phyloP scores from a whole-genome alignment of 2,113 vertebrate species.

The Pycnonotus jocosus region DNA sequence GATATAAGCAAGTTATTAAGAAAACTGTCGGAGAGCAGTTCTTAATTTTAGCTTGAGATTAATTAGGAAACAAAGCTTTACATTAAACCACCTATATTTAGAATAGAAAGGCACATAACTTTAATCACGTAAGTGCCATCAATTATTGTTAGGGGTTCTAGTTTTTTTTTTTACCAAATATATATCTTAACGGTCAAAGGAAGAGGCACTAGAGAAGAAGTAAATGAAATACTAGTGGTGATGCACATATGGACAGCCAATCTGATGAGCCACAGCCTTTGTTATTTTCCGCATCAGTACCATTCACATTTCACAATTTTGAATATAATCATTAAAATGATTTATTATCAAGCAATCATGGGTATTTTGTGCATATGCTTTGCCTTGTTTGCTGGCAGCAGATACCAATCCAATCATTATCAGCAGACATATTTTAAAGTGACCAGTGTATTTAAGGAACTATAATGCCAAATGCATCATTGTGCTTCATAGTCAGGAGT shows the following conservation, averaged over 20 bases:
- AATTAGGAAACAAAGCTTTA: background rate
- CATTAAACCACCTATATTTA: background rate
- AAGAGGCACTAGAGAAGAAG: background rate
- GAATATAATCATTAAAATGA: slow-evolving; percentile 66
- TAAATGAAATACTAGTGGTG: background rate
- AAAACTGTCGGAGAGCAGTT: background rate
- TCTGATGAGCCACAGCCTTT: slow-evolving; percentile 30
- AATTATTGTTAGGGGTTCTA: background rate
- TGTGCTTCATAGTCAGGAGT: background rate
- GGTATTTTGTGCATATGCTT: slow-evolving; percentile 62
- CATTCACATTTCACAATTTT: slow-evolving; percentile 61
- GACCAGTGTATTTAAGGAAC: background rate
- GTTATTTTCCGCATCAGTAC: slow-evolving; percentile 61
- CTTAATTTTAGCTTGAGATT: background rate
- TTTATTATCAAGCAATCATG: slow-evolving; percentile 64
- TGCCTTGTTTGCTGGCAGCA: slow-evolving; percentile 66
- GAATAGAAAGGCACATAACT: background rate
- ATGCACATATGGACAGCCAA: slow-evolving; percentile 32
- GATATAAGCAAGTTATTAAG: background rate
- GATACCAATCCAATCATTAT: slow-evolving; percentile 28
- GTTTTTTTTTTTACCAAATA: background rate
- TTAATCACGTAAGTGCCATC: background rate
- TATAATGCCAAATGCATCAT: background rate
- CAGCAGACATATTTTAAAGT: slow-evolving; percentile 56
- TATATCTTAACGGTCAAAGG: background rate